Percentiles rank a stretch among this genome's conserved stretches.
Evolutionary conservation across 2,888 invertebrate species (phyloP).

Genomic region (Andrena trimmerana): DNA sequence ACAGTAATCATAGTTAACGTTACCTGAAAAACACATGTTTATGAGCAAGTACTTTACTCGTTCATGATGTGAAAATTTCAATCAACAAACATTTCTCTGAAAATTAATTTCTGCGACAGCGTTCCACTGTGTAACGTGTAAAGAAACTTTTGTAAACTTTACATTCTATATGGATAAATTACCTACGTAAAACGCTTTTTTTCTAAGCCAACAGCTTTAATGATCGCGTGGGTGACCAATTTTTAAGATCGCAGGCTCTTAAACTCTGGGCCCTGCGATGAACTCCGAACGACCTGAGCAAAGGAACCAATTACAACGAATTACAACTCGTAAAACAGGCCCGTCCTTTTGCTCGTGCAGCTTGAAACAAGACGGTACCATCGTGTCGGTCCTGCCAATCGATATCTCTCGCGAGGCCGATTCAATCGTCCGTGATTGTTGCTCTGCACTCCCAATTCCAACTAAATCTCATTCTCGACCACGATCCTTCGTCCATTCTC

Average conservation of each 20-base stretch:
- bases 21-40: background rate
- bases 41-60: background rate
- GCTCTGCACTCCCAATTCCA: constrained; percentile 69
- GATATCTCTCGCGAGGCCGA: constrained; percentile 74
- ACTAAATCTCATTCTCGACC: constrained; percentile 66
- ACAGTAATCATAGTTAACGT: background rate
- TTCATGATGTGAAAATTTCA: constrained; percentile 14
- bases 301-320: constrained; percentile 57
- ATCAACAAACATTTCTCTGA: constrained; percentile 9
- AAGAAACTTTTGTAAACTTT: constrained; percentile 2
- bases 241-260: background rate
- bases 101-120: constrained; percentile 15
- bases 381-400: constrained; percentile 67
- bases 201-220: background rate
- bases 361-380: constrained; percentile 67
- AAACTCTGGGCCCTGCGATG: constrained; percentile 12
- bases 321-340: constrained; percentile 46
- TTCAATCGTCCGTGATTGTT: constrained; percentile 82
- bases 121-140: background rate
- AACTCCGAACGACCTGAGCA: constrained; percentile 12
- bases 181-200: background rate
- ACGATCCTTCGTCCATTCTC: constrained; percentile 63
- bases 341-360: background rate
- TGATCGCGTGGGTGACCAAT: constrained; percentile 16
- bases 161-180: background rate